Evolutionary conservation across 1,140 invertebrate genomes (phyloP).

Genomic region (Drosophila arizonae): DNA sequence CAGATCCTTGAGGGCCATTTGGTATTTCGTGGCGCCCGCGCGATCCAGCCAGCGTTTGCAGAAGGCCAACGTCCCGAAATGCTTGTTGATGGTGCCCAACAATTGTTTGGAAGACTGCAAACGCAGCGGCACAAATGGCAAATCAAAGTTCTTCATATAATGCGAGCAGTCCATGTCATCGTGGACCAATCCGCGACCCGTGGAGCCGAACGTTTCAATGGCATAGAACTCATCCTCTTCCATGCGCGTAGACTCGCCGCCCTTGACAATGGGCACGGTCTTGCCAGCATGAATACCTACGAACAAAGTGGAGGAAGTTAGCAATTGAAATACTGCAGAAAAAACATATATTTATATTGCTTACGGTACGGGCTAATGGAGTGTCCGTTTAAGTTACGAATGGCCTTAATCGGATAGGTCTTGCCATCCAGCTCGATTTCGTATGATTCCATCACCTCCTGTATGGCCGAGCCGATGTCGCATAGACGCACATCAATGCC

Average conservation of each 20-base stretch:
- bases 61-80: constrained; percentile 99
- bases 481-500: constrained; percentile 99
- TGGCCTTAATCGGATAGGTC: constrained; percentile 98
- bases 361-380: constrained; percentile 97
- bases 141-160: constrained; percentile 99
- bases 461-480: constrained; percentile 98
- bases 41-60: constrained; percentile 99
- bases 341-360: constrained; percentile 8
- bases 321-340: background rate
- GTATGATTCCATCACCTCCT: constrained; percentile 99
- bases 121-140: constrained; percentile 95
- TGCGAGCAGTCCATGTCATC: constrained; percentile 99
- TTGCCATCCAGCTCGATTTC: constrained; percentile 99
- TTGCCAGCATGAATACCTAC: constrained; percentile 98
- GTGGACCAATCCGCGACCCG: constrained; percentile 97
- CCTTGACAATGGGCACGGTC: constrained; percentile 99
- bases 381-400: constrained; percentile 99
- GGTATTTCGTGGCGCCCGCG: constrained; percentile 97
- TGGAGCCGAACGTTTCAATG: constrained; percentile 99
- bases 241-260: constrained; percentile 98
- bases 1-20: constrained; percentile 99
- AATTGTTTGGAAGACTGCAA: constrained; percentile 96
- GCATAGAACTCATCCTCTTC: constrained; percentile 99
- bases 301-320: background rate
- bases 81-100: constrained; percentile 97